Evolutionary conservation across 2,888 invertebrate genomes (phyloP).

Genomic region (Halictus ligatus): DNA sequence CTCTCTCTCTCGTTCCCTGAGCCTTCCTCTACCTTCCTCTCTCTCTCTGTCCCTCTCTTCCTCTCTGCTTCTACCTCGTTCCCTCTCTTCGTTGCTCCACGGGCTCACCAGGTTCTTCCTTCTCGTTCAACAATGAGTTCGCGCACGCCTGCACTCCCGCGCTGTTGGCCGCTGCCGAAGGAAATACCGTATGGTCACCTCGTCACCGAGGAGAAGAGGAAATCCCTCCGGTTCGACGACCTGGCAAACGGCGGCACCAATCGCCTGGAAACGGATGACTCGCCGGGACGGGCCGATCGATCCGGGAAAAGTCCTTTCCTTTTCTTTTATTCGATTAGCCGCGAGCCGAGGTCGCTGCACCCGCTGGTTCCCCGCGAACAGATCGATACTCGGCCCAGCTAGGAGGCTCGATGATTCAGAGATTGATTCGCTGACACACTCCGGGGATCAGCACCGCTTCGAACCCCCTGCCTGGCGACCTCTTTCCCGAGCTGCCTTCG

Average conservation of each 20-base stretch:
- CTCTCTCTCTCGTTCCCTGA: background rate
- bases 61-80: constrained; percentile 29
- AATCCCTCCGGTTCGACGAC: constrained; percentile 69
- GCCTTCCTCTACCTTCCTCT: constrained; percentile 14
- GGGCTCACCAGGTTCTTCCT: constrained; percentile 35
- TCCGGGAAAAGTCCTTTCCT: constrained; percentile 15
- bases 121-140: constrained; percentile 63
- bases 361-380: background rate
- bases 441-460: too few relatives aligned
- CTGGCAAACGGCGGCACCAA: constrained; percentile 48
- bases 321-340: constrained; percentile 26
- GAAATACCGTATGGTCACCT: constrained; percentile 77
- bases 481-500: too few relatives aligned
- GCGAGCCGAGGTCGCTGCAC: background rate
- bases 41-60: constrained; percentile 37
- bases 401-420: background rate
- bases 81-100: background rate
- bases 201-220: constrained; percentile 69
- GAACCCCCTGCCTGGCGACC: too few relatives aligned
- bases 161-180: constrained; percentile 67
- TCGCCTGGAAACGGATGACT: constrained; percentile 47
- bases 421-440: background rate
- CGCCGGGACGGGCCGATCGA: constrained; percentile 21
- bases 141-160: constrained; percentile 57
- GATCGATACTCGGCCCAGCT: background rate